Evolutionary conservation across 2,888 invertebrate genomes (phyloP).

Genomic region (Acanthosepion lycidas): DNA sequence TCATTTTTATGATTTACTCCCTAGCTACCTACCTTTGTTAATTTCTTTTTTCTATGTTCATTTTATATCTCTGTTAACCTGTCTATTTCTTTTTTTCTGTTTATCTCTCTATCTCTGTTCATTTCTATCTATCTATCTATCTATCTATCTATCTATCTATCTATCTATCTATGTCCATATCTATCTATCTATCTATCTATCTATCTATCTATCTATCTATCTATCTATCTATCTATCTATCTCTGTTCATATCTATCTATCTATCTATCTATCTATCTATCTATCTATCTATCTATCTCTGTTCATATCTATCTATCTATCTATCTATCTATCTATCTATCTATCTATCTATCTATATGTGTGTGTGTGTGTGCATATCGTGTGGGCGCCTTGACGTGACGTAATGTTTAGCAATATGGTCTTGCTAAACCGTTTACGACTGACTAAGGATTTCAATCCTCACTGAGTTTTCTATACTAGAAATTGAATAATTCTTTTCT

Average conservation of each 20-base stretch:
- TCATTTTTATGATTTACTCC: too few species aligned
- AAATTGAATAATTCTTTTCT: too few species aligned
- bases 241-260: not conserved
- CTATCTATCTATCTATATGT: not conserved
- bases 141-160: not conserved
- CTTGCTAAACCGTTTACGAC: too few species aligned
- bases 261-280: not conserved
- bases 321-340: not conserved
- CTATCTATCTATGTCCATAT: not conserved
- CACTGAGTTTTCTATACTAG: too few species aligned
- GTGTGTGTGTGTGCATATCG: too few species aligned
- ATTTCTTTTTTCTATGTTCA: too few species aligned
- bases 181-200: too few species aligned
- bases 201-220: too few species aligned
- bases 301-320: not conserved
- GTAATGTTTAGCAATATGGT: too few species aligned
- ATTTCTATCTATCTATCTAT: not conserved
- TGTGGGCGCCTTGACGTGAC: too few species aligned
- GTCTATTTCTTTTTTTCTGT: not conserved
- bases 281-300: not conserved
- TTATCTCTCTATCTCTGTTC: not conserved
- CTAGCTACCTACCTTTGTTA: too few species aligned
- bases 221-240: not conserved
- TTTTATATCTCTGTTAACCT: not conserved
- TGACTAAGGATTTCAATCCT: too few species aligned